Evolutionary conservation across 2,797 vertebrate species (phyloP).

Genomic region (Sebastolobus alascanus): DNA sequence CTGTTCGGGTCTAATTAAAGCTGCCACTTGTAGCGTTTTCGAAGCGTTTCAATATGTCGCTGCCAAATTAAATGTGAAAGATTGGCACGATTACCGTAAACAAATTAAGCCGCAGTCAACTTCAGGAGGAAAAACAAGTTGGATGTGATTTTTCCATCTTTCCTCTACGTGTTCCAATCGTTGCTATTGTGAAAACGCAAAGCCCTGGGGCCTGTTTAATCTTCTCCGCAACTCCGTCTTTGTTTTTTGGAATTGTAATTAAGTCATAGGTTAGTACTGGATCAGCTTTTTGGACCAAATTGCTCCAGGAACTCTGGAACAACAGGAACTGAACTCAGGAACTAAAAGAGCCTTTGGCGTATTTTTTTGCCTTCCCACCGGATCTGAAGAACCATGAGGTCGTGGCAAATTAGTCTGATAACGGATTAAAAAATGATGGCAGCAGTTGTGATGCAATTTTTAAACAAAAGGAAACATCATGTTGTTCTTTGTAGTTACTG

Average conservation of each 20-base stretch:
- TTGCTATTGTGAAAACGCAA: slow-evolving; percentile 1
- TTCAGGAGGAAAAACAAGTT: slow-evolving; percentile 36
- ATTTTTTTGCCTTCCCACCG: background rate
- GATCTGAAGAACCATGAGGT: background rate
- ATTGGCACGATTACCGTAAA: slow-evolving; percentile 37
- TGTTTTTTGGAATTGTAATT: slow-evolving; percentile 4
- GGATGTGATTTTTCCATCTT: slow-evolving; percentile 17
- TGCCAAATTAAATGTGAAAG: slow-evolving; percentile 52
- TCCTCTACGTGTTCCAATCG: slow-evolving; percentile 1
- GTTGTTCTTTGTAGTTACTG: slow-evolving; percentile 4
- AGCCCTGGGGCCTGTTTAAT: background rate
- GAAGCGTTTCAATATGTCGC: slow-evolving; percentile 26
- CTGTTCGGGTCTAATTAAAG: slow-evolving; percentile 67
- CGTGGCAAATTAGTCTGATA: background rate
- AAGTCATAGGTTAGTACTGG: background rate
- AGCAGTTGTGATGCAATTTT: background rate
- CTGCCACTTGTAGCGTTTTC: slow-evolving; percentile 55
- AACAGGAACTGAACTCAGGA: background rate
- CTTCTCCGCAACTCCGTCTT: background rate
- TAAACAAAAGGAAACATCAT: background rate
- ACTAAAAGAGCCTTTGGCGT: background rate
- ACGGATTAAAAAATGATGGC: slow-evolving; percentile 6
- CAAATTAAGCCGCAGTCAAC: slow-evolving; percentile 33
- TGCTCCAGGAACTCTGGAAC: slow-evolving; percentile 7
- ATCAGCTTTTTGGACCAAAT: background rate